phyloP scores from a whole-genome alignment of 2,797 vertebrate genomes.

The Hydrolagus colliei region DNA sequence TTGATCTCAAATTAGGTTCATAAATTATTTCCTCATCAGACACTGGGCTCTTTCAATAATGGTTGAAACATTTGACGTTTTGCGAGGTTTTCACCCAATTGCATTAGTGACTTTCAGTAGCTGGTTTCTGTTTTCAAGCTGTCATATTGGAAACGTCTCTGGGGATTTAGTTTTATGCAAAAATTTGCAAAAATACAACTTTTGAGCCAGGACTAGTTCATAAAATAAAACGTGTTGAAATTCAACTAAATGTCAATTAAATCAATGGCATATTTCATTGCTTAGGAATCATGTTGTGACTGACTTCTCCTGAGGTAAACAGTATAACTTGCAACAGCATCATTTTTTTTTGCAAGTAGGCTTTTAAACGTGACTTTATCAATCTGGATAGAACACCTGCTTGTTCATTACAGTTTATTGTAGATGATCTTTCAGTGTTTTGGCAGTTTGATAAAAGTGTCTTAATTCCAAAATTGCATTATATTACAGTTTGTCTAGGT shows the following conservation, averaged over 20 bases:
- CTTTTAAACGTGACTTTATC: not conserved
- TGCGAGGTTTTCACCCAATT: not conserved
- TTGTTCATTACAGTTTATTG: not conserved
- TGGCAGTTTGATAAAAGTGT: no score
- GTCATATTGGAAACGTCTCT: not conserved
- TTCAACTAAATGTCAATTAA: not conserved
- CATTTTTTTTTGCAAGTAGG: not conserved
- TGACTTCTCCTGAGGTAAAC: not conserved
- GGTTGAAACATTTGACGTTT: not conserved
- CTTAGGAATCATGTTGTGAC: not conserved
- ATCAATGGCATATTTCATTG: not conserved
- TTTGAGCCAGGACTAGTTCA: not conserved
- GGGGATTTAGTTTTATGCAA: not conserved
- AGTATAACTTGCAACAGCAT: not conserved
- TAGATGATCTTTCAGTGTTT: no score
- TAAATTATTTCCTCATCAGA: not conserved
- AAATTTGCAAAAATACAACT: not conserved
- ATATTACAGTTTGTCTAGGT: no score
- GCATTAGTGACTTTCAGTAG: not conserved
- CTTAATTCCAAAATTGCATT: no score
- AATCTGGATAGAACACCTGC: not conserved
- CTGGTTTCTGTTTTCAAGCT: not conserved
- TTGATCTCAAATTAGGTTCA: not conserved
- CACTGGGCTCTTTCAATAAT: not conserved
- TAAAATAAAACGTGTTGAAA: not conserved